Evolutionary conservation across 1,140 invertebrate species (phyloP), one percentile per base, ranked within the genome.

Genomic region (Aphelenchoides besseyi): DNA sequence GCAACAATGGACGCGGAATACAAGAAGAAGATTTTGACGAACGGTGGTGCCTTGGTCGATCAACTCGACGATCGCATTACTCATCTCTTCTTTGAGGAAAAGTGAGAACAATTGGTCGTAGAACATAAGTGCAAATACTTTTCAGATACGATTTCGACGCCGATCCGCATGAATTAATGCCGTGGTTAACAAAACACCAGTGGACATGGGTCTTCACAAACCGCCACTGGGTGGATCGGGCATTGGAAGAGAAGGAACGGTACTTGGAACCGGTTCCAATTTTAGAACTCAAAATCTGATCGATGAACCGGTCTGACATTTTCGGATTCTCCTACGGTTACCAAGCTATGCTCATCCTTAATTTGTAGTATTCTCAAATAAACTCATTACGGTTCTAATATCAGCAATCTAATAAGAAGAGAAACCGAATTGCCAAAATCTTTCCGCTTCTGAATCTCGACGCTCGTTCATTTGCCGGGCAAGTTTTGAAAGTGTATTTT

Each of bases 161-260:
- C n/a, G 3, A 71, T 23, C 33, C 63, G n/a, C 76, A 75, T 29
- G 26, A 54, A 5, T 74, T 59, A 2, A 23, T 67, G n/a, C 2
- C 16, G n/a, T 68, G 23, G 23, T 55, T 67, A 8, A 26, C 68
- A 2, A 16, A 29, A 3, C 18, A 26, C n/a, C 26, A 28, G 3
- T 76, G 68, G 79, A 48, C 63, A 3, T 30, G 73, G 18, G 8
- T 53, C 3, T 79, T 76, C 41, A 57, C 76, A 2, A 64, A 35
- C 30, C 16, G 33, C 23, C 33, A 79, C 12, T 76, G 75, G 75
- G 64, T 76, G 55, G 72, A 76, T n/a, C n/a, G 53, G 33, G 70
- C 77, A 12, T 30, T 76, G 2, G 26, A 41, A 59, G 77, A 78
- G 29, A 59, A 76, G 5, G 72, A 76, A 29, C 71, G 75, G 28